A percentile compares a stretch with the other conserved stretches of the same genome.
These are phyloP conservation scores for Empidonax alnorum DNA, from an alignment of 2,113 vertebrate species.

Conservation along the genomic window DNA sequence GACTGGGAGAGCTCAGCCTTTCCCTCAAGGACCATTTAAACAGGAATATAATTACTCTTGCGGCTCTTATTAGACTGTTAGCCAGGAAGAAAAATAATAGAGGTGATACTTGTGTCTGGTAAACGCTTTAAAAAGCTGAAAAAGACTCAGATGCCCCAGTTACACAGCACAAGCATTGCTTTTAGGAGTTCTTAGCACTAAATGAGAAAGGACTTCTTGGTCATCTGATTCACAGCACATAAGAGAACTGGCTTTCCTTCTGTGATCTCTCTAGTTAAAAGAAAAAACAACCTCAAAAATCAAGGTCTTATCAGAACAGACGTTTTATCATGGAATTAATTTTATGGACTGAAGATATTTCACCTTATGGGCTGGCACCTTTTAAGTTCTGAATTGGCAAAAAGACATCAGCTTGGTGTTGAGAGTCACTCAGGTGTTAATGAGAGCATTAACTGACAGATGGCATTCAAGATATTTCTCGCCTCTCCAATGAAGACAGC, in stretches of 20 bases:
- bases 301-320: conserved; percentile 25
- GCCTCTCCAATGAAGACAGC: background rate
- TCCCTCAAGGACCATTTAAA: background rate
- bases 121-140: background rate
- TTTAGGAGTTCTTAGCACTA: background rate
- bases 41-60: background rate
- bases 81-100: background rate
- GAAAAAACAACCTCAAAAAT: background rate
- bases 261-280: background rate
- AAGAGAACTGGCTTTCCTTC: background rate
- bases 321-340: conserved; percentile 13
- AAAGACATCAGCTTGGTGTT: conserved; percentile 42
- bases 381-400: conserved; percentile 44
- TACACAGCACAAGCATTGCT: background rate
- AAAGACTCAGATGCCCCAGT: background rate
- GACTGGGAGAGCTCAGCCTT: background rate
- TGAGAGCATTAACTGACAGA: conserved; percentile 64
- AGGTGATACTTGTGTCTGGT: background rate
- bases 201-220: background rate
- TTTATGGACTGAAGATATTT: conserved; percentile 52
- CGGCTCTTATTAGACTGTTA: background rate
- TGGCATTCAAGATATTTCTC: conserved; percentile 59
- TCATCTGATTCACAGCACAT: background rate
- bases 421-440: conserved; percentile 67
- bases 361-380: conserved; percentile 43